These are phyloP conservation scores for Drosophila virilis DNA, from an alignment of 1,140 invertebrate genomes.

Conservation along the genomic window DNA sequence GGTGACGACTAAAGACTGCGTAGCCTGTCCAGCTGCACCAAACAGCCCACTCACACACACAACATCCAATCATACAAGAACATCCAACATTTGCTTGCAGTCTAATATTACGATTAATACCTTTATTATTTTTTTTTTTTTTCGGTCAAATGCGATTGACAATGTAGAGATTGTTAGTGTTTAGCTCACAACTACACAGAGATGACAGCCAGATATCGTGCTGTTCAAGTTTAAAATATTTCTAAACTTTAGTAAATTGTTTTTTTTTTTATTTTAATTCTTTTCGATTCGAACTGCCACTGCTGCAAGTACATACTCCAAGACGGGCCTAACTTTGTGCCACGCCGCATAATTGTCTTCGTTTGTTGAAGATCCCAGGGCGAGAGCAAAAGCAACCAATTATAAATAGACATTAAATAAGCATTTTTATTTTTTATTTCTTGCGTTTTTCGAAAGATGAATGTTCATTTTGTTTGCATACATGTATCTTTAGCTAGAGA, in stretches of 20 bases:
- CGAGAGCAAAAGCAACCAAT: conserved; percentile 44
- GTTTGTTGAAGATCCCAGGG: conserved; percentile 64
- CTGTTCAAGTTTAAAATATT: conserved; percentile 23
- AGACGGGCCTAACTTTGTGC: conserved; percentile 15
- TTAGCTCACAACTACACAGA: conserved; percentile 27
- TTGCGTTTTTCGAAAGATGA: conserved; percentile 6
- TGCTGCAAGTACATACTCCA: conserved; percentile 5
- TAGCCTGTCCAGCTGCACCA: conserved; percentile 27
- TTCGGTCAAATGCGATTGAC: conserved; percentile 45
- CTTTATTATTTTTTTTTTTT: conserved; percentile 44
- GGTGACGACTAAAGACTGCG: conserved; percentile 86
- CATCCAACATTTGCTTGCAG: conserved; percentile 45
- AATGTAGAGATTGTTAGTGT: conserved; percentile 68
- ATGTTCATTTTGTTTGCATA: conserved; percentile 19
- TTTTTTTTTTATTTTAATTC: conserved; percentile 14
- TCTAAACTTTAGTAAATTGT: conserved; percentile 22
- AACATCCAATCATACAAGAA: conserved; percentile 28
- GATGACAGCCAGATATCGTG: conserved; percentile 4
- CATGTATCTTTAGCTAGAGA: conserved; percentile 34
- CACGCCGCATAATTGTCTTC: conserved; percentile 52
- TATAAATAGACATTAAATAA: conserved; percentile 49
- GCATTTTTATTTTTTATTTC: conserved; percentile 33
- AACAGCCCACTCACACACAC: conserved; percentile 20
- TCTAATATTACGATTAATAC: conserved; percentile 58
- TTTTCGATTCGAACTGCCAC: conserved; percentile 24